Conservation (phyloP, 2,888 invertebrate genomes). For the Stenichneumon culpator region DNA sequence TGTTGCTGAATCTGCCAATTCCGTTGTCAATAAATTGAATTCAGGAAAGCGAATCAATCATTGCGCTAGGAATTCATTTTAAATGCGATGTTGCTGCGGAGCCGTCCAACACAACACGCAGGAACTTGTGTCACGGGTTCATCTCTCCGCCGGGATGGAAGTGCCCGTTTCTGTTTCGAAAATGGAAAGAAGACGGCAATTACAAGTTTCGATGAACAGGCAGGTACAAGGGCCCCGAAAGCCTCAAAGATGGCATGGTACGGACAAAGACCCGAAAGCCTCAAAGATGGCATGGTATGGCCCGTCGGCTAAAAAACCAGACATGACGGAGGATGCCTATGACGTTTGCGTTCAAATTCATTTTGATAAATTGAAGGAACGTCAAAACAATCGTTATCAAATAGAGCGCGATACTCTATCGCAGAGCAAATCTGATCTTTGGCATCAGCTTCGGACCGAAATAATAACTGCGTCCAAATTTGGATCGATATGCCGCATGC, state of each 20-base stretch:
- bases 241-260: not conserved
- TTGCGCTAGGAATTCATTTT: conserved; percentile 75
- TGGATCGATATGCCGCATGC: conserved; percentile 63
- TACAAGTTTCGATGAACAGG: not conserved
- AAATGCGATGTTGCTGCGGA: conserved; percentile 71
- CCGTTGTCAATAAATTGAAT: conserved; percentile 49
- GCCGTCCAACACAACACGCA: conserved; percentile 70
- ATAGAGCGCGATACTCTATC: conserved; percentile 43
- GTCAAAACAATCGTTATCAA: conserved; percentile 20
- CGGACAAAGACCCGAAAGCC: not conserved
- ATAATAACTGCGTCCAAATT: conserved; percentile 68
- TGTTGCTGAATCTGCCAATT: conserved; percentile 61
- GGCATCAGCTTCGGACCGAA: conserved; percentile 44
- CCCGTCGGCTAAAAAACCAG: not conserved
- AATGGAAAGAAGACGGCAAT: conserved; percentile 29
- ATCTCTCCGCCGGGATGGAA: not conserved
- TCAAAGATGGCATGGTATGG: not conserved
- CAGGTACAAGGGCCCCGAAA: not conserved
- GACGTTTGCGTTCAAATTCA: not conserved
- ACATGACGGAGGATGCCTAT: not conserved
- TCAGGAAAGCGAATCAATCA: conserved; percentile 74
- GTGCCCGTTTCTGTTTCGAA: conserved; percentile 21
- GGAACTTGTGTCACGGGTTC: conserved; percentile 58
- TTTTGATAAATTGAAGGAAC: not conserved
- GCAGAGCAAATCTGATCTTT: conserved; percentile 22